phyloP scores from a whole-genome alignment of 2,797 vertebrate genomes.

The Falco naumanni region DNA sequence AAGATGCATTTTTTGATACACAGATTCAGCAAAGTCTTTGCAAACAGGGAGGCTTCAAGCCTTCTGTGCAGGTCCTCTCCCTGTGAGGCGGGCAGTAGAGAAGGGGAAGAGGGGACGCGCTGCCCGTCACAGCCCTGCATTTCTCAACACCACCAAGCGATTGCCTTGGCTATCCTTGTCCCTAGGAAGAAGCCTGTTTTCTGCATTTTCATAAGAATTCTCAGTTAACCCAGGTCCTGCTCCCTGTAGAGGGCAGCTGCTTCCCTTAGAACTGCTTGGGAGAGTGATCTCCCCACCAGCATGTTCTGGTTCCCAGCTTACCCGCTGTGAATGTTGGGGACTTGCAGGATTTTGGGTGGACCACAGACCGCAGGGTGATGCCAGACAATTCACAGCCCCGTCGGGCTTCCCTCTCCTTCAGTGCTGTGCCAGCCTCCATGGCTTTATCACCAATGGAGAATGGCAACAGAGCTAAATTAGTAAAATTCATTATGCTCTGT shows the following conservation, averaged over 20 bases:
- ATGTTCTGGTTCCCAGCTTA: background rate
- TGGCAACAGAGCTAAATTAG: background rate
- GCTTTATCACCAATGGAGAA: fast-evolving
- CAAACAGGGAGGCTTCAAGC: background rate
- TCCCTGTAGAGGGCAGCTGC: constrained; percentile 43
- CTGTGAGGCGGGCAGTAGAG: fast-evolving
- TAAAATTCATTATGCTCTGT: background rate
- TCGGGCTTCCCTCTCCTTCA: background rate
- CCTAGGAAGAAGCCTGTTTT: background rate
- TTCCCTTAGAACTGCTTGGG: background rate
- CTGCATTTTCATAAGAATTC: background rate
- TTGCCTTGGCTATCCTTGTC: background rate
- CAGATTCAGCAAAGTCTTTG: background rate
- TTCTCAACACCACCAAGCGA: background rate
- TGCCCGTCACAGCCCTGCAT: background rate
- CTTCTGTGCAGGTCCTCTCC: background rate
- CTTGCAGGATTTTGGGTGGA: background rate
- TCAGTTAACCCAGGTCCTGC: background rate
- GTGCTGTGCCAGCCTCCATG: fast-evolving
- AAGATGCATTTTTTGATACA: fast-evolving
- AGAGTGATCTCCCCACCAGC: background rate
- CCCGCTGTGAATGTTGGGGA: fast-evolving
- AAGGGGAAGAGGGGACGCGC: background rate
- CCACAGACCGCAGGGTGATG: fast-evolving
- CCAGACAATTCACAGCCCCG: fast-evolving